Base-by-base conservation (phyloP, 2,113 vertebrate genomes). In the Mixornis gularis region DNA sequence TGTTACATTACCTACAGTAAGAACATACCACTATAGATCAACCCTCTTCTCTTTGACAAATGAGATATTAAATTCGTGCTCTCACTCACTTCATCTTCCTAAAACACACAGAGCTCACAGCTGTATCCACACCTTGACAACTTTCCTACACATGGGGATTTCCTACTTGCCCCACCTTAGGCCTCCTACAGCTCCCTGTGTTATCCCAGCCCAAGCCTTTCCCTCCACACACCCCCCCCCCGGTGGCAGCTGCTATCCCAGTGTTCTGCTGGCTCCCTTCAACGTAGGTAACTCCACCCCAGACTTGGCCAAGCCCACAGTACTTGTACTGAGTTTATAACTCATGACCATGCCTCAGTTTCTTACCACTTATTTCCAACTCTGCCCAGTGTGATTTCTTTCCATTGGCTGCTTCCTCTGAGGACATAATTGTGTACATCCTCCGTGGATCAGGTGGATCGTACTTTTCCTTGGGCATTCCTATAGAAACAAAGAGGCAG, bases 391-490 rank as follows among this genome's bases (percentile, higher is more conserved):
- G 98, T 94, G 99, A 99, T 97, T 99, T 99, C 98, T 99, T 99
- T 94, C 99, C 99, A 65, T 98, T 99, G 96, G 99, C 98, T 98
- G 98, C 98, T 96, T 99, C 99, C 96, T 99, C 99, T 92, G 97
- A 99, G 88, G 99, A 99, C 99, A 99, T 99, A 98, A 99, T 99
- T 97, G 99, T 99, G 96, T 99, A 99, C 99, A 99, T 99, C 98
- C 98, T 99, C 98, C 99, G 98, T 94, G 98, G 99, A 97, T 99
- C 99, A 95, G 99, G 99, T 97, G 99, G 98, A 97, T 99, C 99
- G 99, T 99, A 99, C 98, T 99, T 99, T 99, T 99, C 99, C 98
- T 99, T 99, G 98, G 99, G 98, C 99, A 99, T 99, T 98, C 98
- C 99, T 99, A 97, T 97, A 94, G 96, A 97, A 97, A 98, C 94